Evolutionary conservation across 2,113 vertebrate genomes (phyloP).

Genomic region (Jacana jacana): DNA sequence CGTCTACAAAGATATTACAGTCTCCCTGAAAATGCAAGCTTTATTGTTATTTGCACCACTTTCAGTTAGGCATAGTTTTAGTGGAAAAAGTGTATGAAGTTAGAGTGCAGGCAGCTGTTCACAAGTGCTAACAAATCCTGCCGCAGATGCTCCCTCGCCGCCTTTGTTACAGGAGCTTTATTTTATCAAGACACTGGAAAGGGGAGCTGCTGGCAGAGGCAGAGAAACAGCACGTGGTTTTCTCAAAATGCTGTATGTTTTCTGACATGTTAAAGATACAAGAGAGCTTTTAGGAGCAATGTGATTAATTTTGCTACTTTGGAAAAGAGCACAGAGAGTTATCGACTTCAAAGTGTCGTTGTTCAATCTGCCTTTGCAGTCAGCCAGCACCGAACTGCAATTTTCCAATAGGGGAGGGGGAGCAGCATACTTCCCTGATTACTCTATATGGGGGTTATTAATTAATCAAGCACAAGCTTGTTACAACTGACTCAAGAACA

Average conservation of each 20-base stretch:
- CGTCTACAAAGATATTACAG: conserved; percentile 1
- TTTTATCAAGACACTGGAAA: not conserved
- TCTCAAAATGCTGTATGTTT: not conserved
- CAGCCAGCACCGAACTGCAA: not conserved
- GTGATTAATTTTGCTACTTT: conserved; percentile 13
- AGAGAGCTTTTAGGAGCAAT: not conserved
- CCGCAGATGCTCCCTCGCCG: not conserved
- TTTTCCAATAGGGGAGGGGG: conserved; percentile 51
- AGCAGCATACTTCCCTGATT: conserved; percentile 20
- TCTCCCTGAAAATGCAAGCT: not conserved
- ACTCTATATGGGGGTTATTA: conserved; percentile 42
- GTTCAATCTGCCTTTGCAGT: not conserved
- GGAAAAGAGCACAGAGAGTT: not conserved
- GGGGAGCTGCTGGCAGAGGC: not conserved
- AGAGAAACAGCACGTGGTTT: not conserved
- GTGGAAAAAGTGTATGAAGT: not conserved
- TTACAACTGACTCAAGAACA: conserved; percentile 33
- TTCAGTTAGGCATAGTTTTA: conserved; percentile 33
- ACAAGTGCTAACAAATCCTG: not conserved
- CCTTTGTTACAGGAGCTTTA: conserved; percentile 1
- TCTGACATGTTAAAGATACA: not conserved
- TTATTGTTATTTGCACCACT: conserved; percentile 51
- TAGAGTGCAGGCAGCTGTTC: conserved; percentile 14
- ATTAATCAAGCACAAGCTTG: conserved; percentile 61
- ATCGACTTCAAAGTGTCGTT: not conserved